Percentiles rank a stretch among this genome's conserved stretches.
Evolutionary conservation across 2,888 invertebrate genomes (phyloP).

Genomic region (Helobdella robusta): DNA sequence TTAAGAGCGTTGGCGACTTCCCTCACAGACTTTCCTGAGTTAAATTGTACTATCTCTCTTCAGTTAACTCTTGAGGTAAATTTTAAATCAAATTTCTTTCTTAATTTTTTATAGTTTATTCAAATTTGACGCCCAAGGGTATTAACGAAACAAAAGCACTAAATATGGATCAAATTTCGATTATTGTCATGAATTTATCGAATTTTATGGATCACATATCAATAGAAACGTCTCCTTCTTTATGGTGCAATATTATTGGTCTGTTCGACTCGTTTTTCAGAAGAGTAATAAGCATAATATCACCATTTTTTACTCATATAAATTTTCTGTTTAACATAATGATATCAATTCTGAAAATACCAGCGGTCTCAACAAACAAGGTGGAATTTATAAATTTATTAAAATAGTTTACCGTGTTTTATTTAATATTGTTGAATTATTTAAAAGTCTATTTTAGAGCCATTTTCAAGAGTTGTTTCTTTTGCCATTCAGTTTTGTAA

Average conservation of each 20-base stretch:
- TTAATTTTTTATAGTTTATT: neutral
- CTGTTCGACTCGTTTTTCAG: slow-evolving; percentile 80
- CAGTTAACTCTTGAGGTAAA: slow-evolving; percentile 74
- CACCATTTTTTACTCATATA: slow-evolving; percentile 45
- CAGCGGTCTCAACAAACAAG: slow-evolving; percentile 70
- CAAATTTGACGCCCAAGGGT: slow-evolving; percentile 49
- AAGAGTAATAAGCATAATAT: slow-evolving; percentile 44
- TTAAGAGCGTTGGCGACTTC: slow-evolving; percentile 88
- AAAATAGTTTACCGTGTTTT: neutral
- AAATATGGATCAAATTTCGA: slow-evolving; percentile 48
- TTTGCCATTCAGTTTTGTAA: slow-evolving; percentile 81
- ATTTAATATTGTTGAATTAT: neutral
- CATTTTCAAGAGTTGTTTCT: slow-evolving; percentile 85
- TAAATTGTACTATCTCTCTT: slow-evolving; percentile 86
- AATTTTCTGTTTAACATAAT: slow-evolving; percentile 50
- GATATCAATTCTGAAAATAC: slow-evolving; percentile 63
- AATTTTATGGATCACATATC: slow-evolving; percentile 85
- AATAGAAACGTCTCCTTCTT: slow-evolving; percentile 61
- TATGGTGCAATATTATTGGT: slow-evolving; percentile 71
- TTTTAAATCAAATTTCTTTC: neutral
- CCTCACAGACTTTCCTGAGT: slow-evolving; percentile 84
- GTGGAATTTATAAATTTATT: slow-evolving; percentile 49
- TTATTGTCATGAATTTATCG: slow-evolving; percentile 62
- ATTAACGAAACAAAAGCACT: slow-evolving; percentile 69
- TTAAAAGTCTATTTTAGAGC: slow-evolving; percentile 64